These are phyloP conservation scores for Leptopilina syphax DNA, from an alignment of 2,888 invertebrate species.

Conservation along the genomic window DNA sequence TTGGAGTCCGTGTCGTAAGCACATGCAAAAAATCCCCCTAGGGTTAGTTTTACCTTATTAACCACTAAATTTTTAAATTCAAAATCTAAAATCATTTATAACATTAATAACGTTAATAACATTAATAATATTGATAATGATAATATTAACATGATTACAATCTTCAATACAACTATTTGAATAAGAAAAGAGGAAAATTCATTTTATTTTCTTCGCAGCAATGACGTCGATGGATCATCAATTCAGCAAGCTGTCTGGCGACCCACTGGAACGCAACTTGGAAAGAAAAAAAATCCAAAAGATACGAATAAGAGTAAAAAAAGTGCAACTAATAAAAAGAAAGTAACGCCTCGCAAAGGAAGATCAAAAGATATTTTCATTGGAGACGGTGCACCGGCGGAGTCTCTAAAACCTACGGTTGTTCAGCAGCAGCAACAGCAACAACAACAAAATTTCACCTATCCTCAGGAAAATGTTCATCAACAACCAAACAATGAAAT, in stretches of 20 bases:
- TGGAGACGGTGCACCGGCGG: constrained; percentile 57
- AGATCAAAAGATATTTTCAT: constrained; percentile 58
- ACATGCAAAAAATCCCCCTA: constrained; percentile 73
- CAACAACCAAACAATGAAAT: constrained; percentile 55
- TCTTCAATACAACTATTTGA: neutral
- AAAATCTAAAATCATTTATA: too few relatives aligned
- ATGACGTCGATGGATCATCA: constrained; percentile 65
- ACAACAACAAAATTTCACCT: constrained; percentile 47
- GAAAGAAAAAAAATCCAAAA: constrained; percentile 69
- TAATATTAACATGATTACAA: too few relatives aligned
- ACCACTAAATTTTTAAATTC: neutral
- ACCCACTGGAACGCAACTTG: constrained; percentile 73
- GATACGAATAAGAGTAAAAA: constrained; percentile 58
- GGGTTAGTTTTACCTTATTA: constrained; percentile 60
- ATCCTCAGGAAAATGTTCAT: constrained; percentile 52
- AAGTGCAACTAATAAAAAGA: constrained; percentile 61
- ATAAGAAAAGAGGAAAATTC: neutral
- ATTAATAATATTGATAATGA: too few relatives aligned
- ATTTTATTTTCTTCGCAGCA: constrained; percentile 41
- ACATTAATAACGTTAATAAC: too few relatives aligned
- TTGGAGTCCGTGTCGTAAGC: constrained; percentile 74
- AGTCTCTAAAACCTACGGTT: constrained; percentile 55
- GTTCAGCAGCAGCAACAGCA: constrained; percentile 43
- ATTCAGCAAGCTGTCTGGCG: constrained; percentile 75
- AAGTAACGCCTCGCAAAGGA: constrained; percentile 58